Evolutionary conservation across 2,797 vertebrate genomes (phyloP), one percentile per base, ranked within the genome.

Genomic region (Bradypodion ventrale): DNA sequence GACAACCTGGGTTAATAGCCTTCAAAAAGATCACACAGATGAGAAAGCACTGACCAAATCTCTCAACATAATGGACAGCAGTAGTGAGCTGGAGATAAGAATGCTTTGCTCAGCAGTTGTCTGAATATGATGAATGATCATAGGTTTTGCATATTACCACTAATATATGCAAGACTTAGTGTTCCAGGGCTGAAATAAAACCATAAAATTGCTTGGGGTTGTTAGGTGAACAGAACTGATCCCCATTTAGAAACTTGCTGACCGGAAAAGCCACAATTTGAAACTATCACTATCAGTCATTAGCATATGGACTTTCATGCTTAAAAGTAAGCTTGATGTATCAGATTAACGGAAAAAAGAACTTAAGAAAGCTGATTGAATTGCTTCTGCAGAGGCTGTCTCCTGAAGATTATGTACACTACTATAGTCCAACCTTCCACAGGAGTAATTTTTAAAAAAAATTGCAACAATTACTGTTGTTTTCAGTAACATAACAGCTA

Each of bases 91-190:
- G 25, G 65, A 77, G 65, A 85, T 85, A 77, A 87, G 74, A 86
- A 88, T 78, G 44, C 4, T 89, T 89, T 87, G 32, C 74, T 84
- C 78, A 80, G 60, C 32, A 82, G 60, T 63, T 91, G 82, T 78
- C 70, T 87, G 56, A 62, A 87, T 87, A 86, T 86, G 60, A 93
- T 88, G 87, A 90, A 85, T 27, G 88, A 87, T 82, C 83, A 80
- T 29, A 83, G 60, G 86, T 91, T 91, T 92, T 91, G 87, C 70
- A 88, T 91, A 92, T 75, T 90, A 87, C 87, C 89, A 87, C 32
- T 91, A 92, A 92, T 92, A 83, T 89, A 91, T 91, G 87, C 88
- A 90, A 56, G 68, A 87, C 32, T 70, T 84, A 85, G 40, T 88
- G 84, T 87, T 91, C 82, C 83, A 83, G 69, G 84, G 85, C 84